phyloP scores from a whole-genome alignment of 2,888 invertebrate species.

The Entomobrya multifasciata region DNA sequence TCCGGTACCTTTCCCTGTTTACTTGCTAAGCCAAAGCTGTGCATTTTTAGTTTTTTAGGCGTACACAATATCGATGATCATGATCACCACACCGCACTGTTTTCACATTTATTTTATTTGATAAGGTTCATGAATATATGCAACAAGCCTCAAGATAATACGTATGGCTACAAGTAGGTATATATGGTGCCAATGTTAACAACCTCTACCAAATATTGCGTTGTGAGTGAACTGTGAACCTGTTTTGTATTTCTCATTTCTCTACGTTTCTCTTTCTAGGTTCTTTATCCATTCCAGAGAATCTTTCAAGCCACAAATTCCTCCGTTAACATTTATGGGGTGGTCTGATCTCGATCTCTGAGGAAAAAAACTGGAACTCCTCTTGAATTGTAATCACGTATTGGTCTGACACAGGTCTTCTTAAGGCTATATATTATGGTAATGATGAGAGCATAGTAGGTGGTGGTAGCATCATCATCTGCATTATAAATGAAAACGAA shows the following conservation, averaged over 20 bases:
- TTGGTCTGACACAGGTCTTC: background rate
- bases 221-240: too few species aligned
- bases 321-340: constrained; percentile 48
- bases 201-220: too few species aligned
- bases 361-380: constrained; percentile 19
- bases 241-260: constrained; percentile 7
- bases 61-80: too few species aligned
- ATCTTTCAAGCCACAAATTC: constrained; percentile 41
- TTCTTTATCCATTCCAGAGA: background rate
- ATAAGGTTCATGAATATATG: constrained; percentile 55
- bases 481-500: constrained; percentile 57
- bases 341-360: constrained; percentile 19
- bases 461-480: constrained; percentile 7
- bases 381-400: constrained; percentile 52
- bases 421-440: background rate
- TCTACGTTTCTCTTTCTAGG: background rate
- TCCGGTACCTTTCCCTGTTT: background rate
- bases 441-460: background rate
- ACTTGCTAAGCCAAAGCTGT: background rate
- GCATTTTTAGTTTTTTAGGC: too few species aligned
- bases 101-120: constrained; percentile 27
- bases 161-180: background rate
- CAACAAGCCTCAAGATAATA: constrained; percentile 7
- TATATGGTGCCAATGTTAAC: too few species aligned
- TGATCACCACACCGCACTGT: too few species aligned